A percentile compares a stretch with the other conserved stretches of the same genome.
phyloP scores from a whole-genome alignment of 2,797 vertebrate genomes.

The Sternarchorhynchus goeldii region DNA sequence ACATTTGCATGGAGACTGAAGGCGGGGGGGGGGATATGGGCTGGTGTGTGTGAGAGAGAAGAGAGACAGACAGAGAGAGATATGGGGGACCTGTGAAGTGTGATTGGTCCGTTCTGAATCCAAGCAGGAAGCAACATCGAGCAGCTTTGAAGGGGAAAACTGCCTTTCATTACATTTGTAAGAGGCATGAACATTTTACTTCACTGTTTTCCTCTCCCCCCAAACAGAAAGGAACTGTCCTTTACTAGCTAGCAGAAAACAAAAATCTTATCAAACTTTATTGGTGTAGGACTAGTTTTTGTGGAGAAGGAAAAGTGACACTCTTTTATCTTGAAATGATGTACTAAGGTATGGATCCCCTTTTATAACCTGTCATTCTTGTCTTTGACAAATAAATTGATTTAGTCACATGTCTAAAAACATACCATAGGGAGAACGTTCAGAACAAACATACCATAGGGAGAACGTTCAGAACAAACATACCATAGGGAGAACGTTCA shows the following conservation, averaged over 20 bases:
- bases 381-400: conserved; percentile 35
- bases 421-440: conserved; percentile 22
- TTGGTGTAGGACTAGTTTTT: no score
- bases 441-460: no score
- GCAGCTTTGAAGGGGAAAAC: conserved; percentile 14
- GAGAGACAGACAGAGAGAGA: conserved; percentile 4
- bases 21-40: neutral
- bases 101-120: conserved; percentile 36
- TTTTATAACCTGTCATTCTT: conserved; percentile 28
- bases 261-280: neutral
- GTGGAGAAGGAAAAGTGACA: neutral
- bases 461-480: conserved; percentile 1
- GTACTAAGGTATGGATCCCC: neutral
- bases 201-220: neutral
- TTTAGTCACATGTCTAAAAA: conserved; percentile 43
- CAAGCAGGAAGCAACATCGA: conserved; percentile 19
- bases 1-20: conserved; percentile 51
- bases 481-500: conserved; percentile 20
- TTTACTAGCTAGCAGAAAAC: conserved; percentile 12
- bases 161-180: conserved; percentile 30
- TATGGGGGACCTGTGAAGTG: conserved; percentile 30
- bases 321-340: conserved; percentile 9
- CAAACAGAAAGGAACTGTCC: neutral
- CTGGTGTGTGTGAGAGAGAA: neutral
- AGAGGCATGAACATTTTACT: neutral